Evolutionary conservation across 2,113 vertebrate genomes (phyloP).

Genomic region (Petrocephalus zakoni): DNA sequence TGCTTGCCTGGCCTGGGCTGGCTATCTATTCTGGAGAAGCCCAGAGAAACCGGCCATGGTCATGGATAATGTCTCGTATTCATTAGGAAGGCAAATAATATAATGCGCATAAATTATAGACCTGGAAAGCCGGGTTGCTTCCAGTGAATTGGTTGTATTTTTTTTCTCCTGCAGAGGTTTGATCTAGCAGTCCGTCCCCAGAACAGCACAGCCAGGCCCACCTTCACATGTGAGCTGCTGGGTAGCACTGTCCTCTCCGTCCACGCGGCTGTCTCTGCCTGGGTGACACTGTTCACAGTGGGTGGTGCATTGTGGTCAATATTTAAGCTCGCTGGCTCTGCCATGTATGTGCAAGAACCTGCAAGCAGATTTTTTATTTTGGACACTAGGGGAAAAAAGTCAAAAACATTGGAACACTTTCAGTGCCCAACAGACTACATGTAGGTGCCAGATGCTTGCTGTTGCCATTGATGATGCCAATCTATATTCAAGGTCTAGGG

Average conservation of each 20-base stretch:
- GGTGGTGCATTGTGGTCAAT: too few species aligned
- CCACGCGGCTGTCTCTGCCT: neutral
- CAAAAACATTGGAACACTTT: neutral
- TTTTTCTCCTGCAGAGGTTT: neutral
- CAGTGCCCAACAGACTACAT: neutral
- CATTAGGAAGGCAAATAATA: neutral
- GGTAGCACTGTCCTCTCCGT: neutral
- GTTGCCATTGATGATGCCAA: neutral
- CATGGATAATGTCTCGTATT: neutral
- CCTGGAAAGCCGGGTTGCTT: neutral
- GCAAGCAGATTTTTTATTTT: neutral
- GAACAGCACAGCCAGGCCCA: neutral
- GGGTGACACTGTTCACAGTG: neutral
- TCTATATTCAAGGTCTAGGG: neutral
- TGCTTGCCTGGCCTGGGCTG: neutral
- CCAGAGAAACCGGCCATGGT: neutral
- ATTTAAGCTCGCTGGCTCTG: neutral
- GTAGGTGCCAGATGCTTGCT: neutral
- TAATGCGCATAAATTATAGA: neutral
- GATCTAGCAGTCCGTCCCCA: neutral
- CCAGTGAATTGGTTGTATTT: neutral
- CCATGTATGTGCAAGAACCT: neutral
- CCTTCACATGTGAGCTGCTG: neutral
- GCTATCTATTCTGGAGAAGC: neutral
- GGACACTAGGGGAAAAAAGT: neutral